Conservation (phyloP, 2,797 vertebrate genomes). For the Thaleichthys pacificus region DNA sequence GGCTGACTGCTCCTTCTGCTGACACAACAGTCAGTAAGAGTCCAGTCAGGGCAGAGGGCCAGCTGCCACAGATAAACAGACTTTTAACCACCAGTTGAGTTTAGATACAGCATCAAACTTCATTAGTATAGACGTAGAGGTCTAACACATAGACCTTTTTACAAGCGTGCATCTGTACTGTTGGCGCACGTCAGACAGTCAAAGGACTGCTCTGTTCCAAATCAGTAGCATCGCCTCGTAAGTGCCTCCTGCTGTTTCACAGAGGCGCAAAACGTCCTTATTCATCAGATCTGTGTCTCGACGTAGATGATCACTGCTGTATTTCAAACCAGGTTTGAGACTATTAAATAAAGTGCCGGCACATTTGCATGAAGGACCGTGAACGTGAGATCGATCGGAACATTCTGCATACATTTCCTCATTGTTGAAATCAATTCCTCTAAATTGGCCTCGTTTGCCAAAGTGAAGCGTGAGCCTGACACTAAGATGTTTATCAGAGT, state of each 20-base stretch:
- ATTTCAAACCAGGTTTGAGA: background rate
- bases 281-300: background rate
- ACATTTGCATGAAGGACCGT: constrained; percentile 22
- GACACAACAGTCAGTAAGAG: constrained; percentile 3
- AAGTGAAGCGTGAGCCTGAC: constrained; percentile 41
- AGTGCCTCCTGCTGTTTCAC: background rate
- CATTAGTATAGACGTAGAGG: background rate
- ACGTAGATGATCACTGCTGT: background rate
- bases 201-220: background rate
- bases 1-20: constrained; percentile 9
- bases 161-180: background rate
- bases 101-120: no score
- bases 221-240: background rate
- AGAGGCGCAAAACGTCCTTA: background rate
- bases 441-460: constrained; percentile 75
- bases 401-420: constrained; percentile 54
- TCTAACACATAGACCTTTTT: background rate
- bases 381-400: constrained; percentile 34
- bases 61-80: no score
- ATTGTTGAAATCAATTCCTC: constrained; percentile 59
- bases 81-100: no score
- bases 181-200: background rate
- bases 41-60: no score
- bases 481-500: constrained; percentile 71
- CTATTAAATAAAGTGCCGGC: background rate